Evolutionary conservation across 1,140 invertebrate genomes (phyloP).

Genomic region (Bombus waltoni): DNA sequence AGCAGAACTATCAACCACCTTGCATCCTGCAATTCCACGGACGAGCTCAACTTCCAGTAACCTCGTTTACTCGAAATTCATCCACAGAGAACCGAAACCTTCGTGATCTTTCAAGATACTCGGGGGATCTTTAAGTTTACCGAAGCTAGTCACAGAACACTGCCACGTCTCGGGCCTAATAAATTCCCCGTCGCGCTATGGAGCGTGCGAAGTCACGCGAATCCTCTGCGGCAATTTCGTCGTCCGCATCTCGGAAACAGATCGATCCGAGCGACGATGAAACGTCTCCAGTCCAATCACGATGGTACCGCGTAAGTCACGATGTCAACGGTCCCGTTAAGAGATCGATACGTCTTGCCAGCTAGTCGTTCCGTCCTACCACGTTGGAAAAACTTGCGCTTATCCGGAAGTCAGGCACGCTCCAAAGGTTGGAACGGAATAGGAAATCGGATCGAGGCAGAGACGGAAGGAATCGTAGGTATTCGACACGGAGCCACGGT

Average conservation of each 20-base stretch:
- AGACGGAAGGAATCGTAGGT: not conserved
- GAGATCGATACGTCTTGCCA: constrained; percentile 19
- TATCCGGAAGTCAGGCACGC: not conserved
- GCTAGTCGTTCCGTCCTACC: not conserved
- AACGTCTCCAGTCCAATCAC: constrained; percentile 9
- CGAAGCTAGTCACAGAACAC: not conserved
- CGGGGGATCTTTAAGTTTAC: not conserved
- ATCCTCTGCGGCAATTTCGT: constrained; percentile 11
- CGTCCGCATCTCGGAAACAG: not conserved
- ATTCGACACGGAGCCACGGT: constrained; percentile 18
- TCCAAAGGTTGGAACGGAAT: not conserved
- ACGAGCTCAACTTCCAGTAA: not conserved
- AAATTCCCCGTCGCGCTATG: not conserved
- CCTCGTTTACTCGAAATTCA: not conserved
- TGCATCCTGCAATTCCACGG: not conserved
- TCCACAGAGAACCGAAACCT: not conserved
- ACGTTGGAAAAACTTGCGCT: not conserved
- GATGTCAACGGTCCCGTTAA: constrained; percentile 21
- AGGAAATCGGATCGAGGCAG: constrained; percentile 37
- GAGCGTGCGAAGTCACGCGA: constrained; percentile 13
- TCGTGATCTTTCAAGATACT: not conserved
- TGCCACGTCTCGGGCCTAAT: not conserved
- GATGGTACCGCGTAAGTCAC: constrained; percentile 12
- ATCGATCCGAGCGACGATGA: not conserved
- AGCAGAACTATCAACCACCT: accelerated